Evolutionary conservation across 2,113 vertebrate genomes (phyloP).

Genomic region (Microcebus lehilahytsara): DNA sequence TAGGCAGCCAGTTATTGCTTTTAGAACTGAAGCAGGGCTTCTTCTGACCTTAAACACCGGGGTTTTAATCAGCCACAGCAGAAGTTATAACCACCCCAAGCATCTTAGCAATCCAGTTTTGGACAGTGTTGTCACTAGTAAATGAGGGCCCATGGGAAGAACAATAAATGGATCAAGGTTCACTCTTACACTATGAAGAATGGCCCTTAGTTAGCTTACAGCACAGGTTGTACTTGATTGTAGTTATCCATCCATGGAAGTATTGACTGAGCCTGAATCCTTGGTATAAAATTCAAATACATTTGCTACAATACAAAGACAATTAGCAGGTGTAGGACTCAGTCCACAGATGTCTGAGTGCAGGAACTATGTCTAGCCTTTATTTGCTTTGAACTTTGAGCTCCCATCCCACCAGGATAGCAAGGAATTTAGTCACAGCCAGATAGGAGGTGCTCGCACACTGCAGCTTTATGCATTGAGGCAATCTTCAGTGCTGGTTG

Average conservation of each 20-base stretch:
- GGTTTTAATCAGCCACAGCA: neutral
- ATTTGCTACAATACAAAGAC: neutral
- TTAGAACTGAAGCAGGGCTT: neutral
- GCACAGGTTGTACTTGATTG: neutral
- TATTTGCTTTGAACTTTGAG: neutral
- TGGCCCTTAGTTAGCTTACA: neutral
- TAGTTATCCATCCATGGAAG: neutral
- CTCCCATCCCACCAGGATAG: neutral
- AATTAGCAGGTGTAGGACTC: neutral
- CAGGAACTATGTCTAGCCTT: neutral
- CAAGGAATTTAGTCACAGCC: neutral
- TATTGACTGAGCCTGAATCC: constrained; percentile 2
- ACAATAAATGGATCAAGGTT: neutral
- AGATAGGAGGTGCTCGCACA: neutral
- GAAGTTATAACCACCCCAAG: neutral
- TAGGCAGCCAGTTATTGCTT: constrained; percentile 29
- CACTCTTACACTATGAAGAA: neutral
- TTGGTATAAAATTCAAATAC: neutral
- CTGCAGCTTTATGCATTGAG: neutral
- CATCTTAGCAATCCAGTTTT: neutral
- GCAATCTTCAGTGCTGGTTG: neutral
- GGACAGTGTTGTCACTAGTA: neutral
- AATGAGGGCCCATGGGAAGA: neutral
- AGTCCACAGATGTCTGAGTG: neutral
- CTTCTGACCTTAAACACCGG: neutral